Evolutionary conservation across 2,113 vertebrate species (phyloP).

Genomic region (Ascaphus truei): DNA sequence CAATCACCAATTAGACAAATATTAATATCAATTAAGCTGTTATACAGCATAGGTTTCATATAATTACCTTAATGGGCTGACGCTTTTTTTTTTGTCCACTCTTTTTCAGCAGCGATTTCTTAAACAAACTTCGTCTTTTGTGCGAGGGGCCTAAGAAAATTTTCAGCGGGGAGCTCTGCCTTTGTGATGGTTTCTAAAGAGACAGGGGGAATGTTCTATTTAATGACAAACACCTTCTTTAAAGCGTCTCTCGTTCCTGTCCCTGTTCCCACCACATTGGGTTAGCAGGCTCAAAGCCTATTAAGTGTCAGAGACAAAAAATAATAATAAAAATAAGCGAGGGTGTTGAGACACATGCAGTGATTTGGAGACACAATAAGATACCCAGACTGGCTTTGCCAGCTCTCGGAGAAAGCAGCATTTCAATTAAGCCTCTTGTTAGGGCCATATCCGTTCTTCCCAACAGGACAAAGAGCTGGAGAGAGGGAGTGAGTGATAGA

Average conservation of each 20-base stretch:
- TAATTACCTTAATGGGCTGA: conserved; percentile 99
- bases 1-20: conserved; percentile 99
- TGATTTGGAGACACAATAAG: conserved; percentile 74
- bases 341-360: conserved; percentile 80
- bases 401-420: conserved; percentile 76
- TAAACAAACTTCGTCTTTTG: conserved; percentile 98
- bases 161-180: conserved; percentile 93
- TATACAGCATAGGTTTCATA: conserved; percentile 99
- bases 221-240: conserved; percentile 99
- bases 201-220: conserved; percentile 98
- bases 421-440: conserved; percentile 92
- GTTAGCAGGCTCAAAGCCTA: conserved; percentile 88
- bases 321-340: conserved; percentile 68
- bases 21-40: conserved; percentile 99
- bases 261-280: conserved; percentile 97
- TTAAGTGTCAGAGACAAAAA: conserved; percentile 85
- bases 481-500: conserved; percentile 51
- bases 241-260: conserved; percentile 83
- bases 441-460: conserved; percentile 87
- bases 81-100: conserved; percentile 75
- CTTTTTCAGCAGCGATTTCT: conserved; percentile 88
- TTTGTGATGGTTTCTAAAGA: conserved; percentile 98
- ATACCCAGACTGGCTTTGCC: conserved; percentile 80
- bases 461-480: conserved; percentile 84
- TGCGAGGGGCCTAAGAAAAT: conserved; percentile 92